Evolutionary conservation across 2,797 vertebrate genomes (phyloP).

Genomic region (Taenioides sp.): DNA sequence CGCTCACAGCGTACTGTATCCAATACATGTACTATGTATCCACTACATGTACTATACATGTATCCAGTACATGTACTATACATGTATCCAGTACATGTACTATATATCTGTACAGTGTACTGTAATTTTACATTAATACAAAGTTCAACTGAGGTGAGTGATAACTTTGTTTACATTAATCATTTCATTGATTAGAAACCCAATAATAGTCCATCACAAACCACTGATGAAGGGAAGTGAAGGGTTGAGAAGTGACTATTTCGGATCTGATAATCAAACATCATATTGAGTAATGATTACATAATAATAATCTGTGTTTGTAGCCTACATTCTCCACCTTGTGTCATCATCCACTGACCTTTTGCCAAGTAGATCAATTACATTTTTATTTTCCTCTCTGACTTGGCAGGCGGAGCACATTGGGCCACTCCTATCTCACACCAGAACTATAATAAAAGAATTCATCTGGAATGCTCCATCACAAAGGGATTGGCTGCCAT

Average conservation of each 20-base stretch:
- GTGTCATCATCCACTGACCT: constrained; percentile 56
- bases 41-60: too few relatives aligned
- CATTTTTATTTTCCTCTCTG: constrained; percentile 41
- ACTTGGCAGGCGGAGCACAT: constrained; percentile 19
- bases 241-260: not conserved
- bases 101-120: not conserved
- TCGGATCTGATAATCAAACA: not conserved
- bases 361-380: constrained; percentile 32
- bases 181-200: not conserved
- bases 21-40: too few relatives aligned
- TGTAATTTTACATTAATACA: not conserved
- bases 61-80: too few relatives aligned
- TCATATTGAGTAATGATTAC: constrained; percentile 11
- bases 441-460: constrained; percentile 25
- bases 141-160: not conserved
- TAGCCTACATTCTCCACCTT: not conserved
- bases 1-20: too few relatives aligned
- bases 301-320: not conserved
- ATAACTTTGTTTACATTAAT: not conserved
- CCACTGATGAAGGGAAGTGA: not conserved
- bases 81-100: too few relatives aligned
- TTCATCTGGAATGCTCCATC: constrained; percentile 6
- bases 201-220: not conserved
- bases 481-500: not conserved
- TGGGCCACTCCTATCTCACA: constrained; percentile 23